Evolutionary conservation across 2,113 vertebrate genomes (phyloP).

Genomic region (Coracopsis vasa): DNA sequence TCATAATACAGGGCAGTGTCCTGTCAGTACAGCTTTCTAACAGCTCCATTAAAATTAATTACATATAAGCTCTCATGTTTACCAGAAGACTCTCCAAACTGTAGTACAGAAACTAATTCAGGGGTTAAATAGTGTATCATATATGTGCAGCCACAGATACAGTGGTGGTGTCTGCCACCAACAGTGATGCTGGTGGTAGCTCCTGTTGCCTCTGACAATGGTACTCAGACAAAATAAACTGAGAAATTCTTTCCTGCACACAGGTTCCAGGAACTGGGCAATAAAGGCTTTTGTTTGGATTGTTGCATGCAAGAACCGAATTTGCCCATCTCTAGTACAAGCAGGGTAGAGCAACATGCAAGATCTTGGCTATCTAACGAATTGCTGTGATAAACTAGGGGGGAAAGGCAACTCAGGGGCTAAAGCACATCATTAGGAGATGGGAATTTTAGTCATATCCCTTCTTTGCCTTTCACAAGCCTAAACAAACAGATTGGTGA

Average conservation of each 20-base stretch:
- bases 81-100: neutral
- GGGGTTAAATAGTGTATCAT: neutral
- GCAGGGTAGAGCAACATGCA: neutral
- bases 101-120: neutral
- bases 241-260: neutral
- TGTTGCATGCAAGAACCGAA: neutral
- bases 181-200: neutral
- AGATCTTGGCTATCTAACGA: neutral
- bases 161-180: neutral
- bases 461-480: neutral
- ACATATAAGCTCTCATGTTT: rapidly evolving
- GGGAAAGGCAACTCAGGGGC: no score
- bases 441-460: neutral
- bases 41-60: neutral
- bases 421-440: neutral
- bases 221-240: neutral
- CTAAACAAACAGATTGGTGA: neutral
- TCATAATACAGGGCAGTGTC: neutral
- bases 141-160: neutral
- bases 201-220: neutral
- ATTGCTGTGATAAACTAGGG: neutral
- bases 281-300: neutral
- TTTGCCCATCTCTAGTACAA: neutral
- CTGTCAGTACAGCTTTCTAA: neutral
- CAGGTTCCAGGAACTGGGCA: neutral